Evolutionary conservation across 2,888 invertebrate species (phyloP), one percentile per base, ranked within the genome.

Genomic region (Acrobasis consociella): DNA sequence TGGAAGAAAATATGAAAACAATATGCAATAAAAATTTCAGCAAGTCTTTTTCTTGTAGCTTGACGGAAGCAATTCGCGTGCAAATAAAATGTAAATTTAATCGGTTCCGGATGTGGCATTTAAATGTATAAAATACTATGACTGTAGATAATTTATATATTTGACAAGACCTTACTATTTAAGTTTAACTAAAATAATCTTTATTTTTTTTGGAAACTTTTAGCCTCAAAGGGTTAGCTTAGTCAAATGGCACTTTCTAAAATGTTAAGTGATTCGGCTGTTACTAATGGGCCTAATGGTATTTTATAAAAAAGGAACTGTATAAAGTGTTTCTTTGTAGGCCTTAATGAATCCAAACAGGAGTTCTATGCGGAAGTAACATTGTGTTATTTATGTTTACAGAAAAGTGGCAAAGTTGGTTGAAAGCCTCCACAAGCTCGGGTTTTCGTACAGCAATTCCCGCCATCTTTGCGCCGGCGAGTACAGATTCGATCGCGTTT

Each of bases 401-500:
- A 85, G 91, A 46, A 93, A 88, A 75, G 93, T 93, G 51, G 85
- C 89, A 2, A 78, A 88, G 50, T 83, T 94, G 15, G 91, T 85
- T 62, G 82, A 79, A 81, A 86, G 73, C 70, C 86, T 94, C 60
- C 91, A 80, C 67, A 87, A 80, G 61, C 85, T 82, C 74, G 93
- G 81, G 49, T 94, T 79, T 70, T 83, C 80, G 13, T 93, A 80
- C 75, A 93, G 86, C 66, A 85, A 69, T 65, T 93, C 86, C 1
- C 83, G 85, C 10, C 84, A 86, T 62, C 84, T 93, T 9, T 90
- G 90, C 67, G 82, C 88, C 38, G 90, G 93, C 61, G 92, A 91
- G 76, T 85, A 94, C 76, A 84, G 89, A 67, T 94, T 94, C 71
- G 94, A 94, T 79, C 86, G 94, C 9, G 85, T 94, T 7, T 94